These are phyloP conservation scores for Cryptus viduatorius DNA, from an alignment of 2,888 invertebrate species.

Conservation along the genomic window DNA sequence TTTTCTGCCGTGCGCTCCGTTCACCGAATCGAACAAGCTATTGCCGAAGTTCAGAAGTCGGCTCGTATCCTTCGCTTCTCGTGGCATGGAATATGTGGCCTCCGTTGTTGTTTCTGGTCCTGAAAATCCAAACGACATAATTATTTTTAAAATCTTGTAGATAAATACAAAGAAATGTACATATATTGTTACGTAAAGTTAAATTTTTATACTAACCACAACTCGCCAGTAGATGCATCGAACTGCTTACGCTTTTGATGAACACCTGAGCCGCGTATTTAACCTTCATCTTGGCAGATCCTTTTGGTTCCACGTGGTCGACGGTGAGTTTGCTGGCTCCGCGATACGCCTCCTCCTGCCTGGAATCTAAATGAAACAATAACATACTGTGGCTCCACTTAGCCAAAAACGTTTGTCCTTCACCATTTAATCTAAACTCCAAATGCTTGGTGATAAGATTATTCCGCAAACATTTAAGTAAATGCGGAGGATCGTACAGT, in stretches of 20 bases:
- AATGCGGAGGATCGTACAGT: slow-evolving; percentile 1
- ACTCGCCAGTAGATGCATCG: too few relatives aligned
- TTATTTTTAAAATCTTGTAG: neutral
- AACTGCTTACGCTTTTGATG: neutral
- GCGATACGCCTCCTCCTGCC: neutral
- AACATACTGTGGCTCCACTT: neutral
- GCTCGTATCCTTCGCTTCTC: neutral
- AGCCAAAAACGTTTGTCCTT: neutral
- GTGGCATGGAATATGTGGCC: neutral
- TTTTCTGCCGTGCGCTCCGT: neutral
- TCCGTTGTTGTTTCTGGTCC: neutral
- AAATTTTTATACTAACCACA: neutral
- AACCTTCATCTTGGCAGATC: slow-evolving; percentile 1
- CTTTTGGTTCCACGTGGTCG: slow-evolving; percentile 3
- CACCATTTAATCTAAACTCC: neutral
- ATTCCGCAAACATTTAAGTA: neutral
- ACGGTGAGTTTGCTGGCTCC: neutral
- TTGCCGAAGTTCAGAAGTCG: neutral
- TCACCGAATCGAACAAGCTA: neutral
- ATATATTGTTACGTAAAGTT: neutral
- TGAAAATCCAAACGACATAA: neutral
- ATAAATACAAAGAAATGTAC: neutral
- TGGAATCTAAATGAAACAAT: slow-evolving; percentile 3
- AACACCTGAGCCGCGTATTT: slow-evolving; percentile 1
- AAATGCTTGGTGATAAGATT: neutral